Evolutionary conservation across 2,113 vertebrate species (phyloP), one percentile per base, ranked within the genome.

Genomic region (Lampris megalopsis): DNA sequence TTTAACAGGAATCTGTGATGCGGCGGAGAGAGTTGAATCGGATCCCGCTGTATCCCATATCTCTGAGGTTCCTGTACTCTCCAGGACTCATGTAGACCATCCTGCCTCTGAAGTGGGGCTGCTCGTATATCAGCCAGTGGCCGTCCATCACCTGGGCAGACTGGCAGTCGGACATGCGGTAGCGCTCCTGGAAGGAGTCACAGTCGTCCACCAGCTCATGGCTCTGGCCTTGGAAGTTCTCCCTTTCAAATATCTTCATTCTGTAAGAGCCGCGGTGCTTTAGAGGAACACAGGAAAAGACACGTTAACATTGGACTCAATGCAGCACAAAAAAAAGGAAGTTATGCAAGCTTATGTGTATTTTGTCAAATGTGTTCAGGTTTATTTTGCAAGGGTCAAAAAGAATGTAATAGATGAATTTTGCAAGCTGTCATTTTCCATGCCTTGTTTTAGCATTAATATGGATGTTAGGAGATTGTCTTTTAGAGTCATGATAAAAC

Each of bases 1-100:
- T 67, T 86, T 63, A 91, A 10, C 85, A 89, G 78, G 80, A 80
- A 24, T 92, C 89, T 69, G 45, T 80, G 6, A 92, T 91, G 10
- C 88, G 87, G 56, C 82, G 86, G 67, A 64, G 71, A 3, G 88
- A 90, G 69, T 75, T 86, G 79, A 89, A 37, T 72, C 70, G 87
- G 56, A 76, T 83, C 76, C 83, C 63, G n/a, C 9, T 61, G 49
- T 56, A 38, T 9, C 79, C 80, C 63, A 73, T 77, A 13, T 87
- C 69, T 47, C 67, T 80, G 72, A 75, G 82, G 68, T 72, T 75
- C 60, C 84, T 71, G 76, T 86, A 79, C 65, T 86, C 84, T 64
- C 80, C 80, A 24, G 84, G 84, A 60, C 53, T 79, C 53, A 86
- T 53, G 75, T 82, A 85, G 3, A 63, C 52, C 83, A 79, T 77